Evolutionary conservation across 35 echinoderm and acorn worm species (phyloP).

Genomic region (Apostichopus californicus): DNA sequence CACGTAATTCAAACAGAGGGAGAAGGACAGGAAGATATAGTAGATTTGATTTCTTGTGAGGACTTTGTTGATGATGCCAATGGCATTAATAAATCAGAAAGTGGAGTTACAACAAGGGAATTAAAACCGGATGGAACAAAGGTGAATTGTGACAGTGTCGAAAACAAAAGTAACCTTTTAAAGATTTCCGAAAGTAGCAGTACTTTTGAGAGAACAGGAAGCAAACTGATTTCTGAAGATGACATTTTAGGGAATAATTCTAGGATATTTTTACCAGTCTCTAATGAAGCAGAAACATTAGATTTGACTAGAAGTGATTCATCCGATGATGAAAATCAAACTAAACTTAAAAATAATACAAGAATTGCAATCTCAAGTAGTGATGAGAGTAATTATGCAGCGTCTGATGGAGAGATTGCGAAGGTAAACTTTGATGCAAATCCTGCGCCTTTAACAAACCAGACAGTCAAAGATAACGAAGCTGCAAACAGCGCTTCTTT

Average conservation of each 20-base stretch:
- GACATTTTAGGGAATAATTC: background rate
- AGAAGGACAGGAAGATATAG: background rate
- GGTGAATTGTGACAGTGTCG: no score
- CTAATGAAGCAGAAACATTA: background rate
- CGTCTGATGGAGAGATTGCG: background rate
- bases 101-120: no score
- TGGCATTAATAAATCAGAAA: no score
- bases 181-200: background rate
- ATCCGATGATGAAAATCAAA: background rate
- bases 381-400: conserved; percentile 16
- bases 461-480: background rate
- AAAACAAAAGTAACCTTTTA: no score
- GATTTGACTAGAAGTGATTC: conserved; percentile 7
- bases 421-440: background rate
- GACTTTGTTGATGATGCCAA: background rate
- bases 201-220: background rate
- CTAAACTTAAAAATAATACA: background rate
- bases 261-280: background rate
- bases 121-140: no score
- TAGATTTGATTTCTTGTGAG: conserved; percentile 5
- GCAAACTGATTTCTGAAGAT: background rate
- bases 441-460: background rate
- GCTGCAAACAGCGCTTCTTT: background rate
- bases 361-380: conserved; percentile 26
- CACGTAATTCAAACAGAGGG: background rate